These are phyloP conservation scores for Sitta europaea DNA, from an alignment of 2,113 vertebrate species.

Conservation along the genomic window DNA sequence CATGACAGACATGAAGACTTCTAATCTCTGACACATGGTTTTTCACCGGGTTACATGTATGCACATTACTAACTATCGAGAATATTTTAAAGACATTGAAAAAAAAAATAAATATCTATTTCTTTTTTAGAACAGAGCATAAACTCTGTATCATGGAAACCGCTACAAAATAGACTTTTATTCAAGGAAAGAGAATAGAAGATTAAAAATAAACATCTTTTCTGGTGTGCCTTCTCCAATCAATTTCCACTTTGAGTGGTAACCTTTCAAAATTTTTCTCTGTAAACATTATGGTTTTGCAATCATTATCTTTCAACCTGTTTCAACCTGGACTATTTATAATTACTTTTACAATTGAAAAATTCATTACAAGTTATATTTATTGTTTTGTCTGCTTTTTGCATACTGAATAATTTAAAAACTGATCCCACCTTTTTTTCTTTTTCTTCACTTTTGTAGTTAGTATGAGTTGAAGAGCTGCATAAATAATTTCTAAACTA, in stretches of 20 bases:
- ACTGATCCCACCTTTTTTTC: rapidly evolving
- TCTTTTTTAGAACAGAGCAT: not conserved
- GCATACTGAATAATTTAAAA: not conserved
- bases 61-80: not conserved
- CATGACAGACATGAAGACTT: too few relatives aligned
- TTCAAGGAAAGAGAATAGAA: not conserved
- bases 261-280: not conserved
- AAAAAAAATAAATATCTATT: not conserved
- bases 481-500: not conserved
- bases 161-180: not conserved
- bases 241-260: not conserved
- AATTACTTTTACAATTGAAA: not conserved
- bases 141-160: not conserved
- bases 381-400: not conserved
- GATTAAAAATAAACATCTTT: not conserved
- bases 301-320: too few relatives aligned
- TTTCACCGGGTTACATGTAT: not conserved
- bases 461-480: not conserved
- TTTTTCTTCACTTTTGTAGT: not conserved
- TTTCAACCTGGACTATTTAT: not conserved
- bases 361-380: not conserved
- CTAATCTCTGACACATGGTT: not conserved
- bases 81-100: not conserved
- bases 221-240: not conserved
- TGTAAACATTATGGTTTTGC: not conserved